A percentile compares a stretch with the other conserved stretches of the same genome.
Conservation (phyloP, 2,888 invertebrate genomes). For the Luperina testacea region DNA sequence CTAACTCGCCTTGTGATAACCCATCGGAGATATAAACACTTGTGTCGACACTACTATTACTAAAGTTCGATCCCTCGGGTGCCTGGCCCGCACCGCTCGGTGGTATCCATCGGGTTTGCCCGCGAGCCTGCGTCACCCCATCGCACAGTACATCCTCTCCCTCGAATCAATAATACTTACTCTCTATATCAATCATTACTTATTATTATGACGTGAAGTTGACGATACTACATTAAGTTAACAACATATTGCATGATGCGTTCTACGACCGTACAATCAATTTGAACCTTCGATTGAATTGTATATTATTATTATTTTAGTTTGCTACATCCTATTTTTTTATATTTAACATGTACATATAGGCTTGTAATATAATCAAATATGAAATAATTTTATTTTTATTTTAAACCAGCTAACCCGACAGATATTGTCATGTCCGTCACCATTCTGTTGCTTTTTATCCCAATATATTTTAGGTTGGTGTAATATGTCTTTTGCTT, state of each 20-base stretch:
- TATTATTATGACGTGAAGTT: conserved; percentile 20
- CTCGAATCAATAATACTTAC: conserved; percentile 62
- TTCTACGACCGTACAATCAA: background rate
- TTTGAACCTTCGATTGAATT: background rate
- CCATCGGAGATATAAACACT: conserved; percentile 68
- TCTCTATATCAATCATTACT: conserved; percentile 41
- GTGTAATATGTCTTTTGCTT: background rate
- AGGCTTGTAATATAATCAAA: background rate
- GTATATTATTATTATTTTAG: background rate
- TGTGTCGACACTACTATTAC: conserved; percentile 56
- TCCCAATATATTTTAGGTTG: background rate
- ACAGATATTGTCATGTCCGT: background rate
- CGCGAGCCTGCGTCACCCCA: conserved; percentile 24
- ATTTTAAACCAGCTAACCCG: background rate
- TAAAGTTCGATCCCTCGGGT: conserved; percentile 47
- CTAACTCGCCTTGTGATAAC: conserved; percentile 78
- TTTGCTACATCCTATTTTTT: background rate
- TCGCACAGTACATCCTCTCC: conserved; percentile 42
- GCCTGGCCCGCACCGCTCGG: conserved; percentile 51
- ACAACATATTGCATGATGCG: background rate
- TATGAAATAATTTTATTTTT: background rate
- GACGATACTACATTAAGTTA: conserved; percentile 21
- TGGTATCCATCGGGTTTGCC: conserved; percentile 68
- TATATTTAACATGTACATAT: background rate
- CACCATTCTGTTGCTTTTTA: no score